Percentiles rank a stretch among this genome's conserved stretches.
These are phyloP conservation scores for Mus pahari DNA, from an alignment of 2,113 vertebrate species.

Conservation along the genomic window DNA sequence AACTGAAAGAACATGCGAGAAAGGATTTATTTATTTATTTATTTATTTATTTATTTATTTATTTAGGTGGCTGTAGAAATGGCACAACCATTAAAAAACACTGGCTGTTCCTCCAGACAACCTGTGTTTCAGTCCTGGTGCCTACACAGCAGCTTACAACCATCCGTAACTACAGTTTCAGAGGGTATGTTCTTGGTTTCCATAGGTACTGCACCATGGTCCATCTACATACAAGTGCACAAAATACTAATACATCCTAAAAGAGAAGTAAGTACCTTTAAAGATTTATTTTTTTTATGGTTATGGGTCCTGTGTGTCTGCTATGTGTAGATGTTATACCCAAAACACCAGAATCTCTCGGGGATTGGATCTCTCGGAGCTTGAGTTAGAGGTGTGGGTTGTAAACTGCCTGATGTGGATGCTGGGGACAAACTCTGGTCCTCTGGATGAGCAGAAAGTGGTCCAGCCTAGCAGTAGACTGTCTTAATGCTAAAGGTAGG, in stretches of 20 bases:
- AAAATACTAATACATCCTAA: neutral
- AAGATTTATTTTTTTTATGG: neutral
- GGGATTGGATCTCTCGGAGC: neutral
- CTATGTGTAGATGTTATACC: neutral
- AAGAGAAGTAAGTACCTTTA: neutral
- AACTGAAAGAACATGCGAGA: too few relatives aligned
- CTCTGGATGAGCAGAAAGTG: neutral
- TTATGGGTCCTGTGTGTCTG: neutral
- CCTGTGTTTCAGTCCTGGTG: fast-evolving
- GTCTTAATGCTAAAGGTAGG: neutral
- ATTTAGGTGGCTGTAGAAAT: neutral
- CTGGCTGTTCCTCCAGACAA: neutral
- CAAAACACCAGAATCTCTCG: neutral
- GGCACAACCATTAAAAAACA: neutral
- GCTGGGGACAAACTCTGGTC: neutral
- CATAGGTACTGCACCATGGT: neutral
- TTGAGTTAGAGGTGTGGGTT: neutral
- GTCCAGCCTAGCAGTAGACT: neutral
- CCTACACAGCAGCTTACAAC: neutral
- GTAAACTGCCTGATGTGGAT: neutral
- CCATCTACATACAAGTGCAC: neutral
- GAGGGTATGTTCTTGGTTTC: neutral
- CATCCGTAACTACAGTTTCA: too few relatives aligned
- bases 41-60: too few relatives aligned
- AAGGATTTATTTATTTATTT: neutral